Base-by-base conservation (phyloP, 2,888 invertebrate species). In the Deilephila elpenor region DNA sequence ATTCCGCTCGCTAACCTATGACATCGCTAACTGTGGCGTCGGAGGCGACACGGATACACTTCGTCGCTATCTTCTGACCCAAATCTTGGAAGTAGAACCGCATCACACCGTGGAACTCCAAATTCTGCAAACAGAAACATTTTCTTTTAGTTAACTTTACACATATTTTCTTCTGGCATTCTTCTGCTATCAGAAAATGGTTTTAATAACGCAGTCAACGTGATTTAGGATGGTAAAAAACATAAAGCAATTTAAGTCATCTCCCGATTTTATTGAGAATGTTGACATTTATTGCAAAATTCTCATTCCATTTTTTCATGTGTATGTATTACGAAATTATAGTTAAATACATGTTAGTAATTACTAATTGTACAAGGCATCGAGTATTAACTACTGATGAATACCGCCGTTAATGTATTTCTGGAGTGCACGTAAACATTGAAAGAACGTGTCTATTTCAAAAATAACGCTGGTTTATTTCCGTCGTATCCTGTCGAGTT, bases 81-180 rank as follows among this genome's bases (percentile, higher is more conserved):
- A 98, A 98, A 93, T 99, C 99, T 97, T 99, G 99, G 92, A 99
- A 99, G 95, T 99, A 99, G 95, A 99, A 99, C 84, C 99, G 97
- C 98, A 99, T 99, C 76, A 99, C 99, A 70, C 99, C 99, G 94
- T 99, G 99, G 93, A 99, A 99, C 92, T 99, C 99, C 93, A 99
- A 95, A 86, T 98, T 98, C 99, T 99, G 95, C 56, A 96, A 95
- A 84, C 76, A 74, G 74, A 72, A 60, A 72, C 14, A 67, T 19
- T 67, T 44, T 25, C 25, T 62, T 29, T 61, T 62, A 64, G 37
- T 56, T 53, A 11, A 19, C 6, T 5, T 56, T 19, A 56, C 19
- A n/a, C 5, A 17, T n/a, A 11, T 11, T 44, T 44, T 19, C 44
- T 44, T 44, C 44, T 44, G 11, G 11, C 44, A 11, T 44, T 11